Evolutionary conservation across 2,113 vertebrate genomes (phyloP), one percentile per base, ranked within the genome.

Genomic region (Psittacara wagleri): DNA sequence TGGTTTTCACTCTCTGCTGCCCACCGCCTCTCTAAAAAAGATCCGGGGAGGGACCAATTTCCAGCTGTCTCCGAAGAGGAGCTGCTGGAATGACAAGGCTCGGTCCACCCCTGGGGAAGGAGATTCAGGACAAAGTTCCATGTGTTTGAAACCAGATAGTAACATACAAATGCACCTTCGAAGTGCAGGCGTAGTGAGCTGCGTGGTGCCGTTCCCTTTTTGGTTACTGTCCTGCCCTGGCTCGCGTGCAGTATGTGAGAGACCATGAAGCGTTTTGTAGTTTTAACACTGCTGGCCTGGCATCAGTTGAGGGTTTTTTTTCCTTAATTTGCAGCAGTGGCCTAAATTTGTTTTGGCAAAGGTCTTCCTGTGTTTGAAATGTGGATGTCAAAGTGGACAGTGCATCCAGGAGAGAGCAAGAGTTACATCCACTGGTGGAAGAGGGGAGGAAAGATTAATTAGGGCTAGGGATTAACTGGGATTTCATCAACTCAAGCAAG

Each of bases 211-310:
- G 2, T 69, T 22, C n/a, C 11, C 37, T 57, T 24, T 46, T 14
- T 29, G n/a, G 33, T 63, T 68, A 11, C 78, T 51, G 25, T 73
- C 49, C 76, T 11, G 13, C 78, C 68, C 72, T 3, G 0, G 78
- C 51, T 88, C 37, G 29, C 9, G 1, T 13, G 76, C 48, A 39
- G 49, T 48, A 5, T 73, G 57, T 46, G 73, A 83, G 72, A 73
- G 57, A 33, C 64, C 2, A 0, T 23, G 35, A 72, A 75, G 39
- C 1, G 0, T 88, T 80, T 33, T 64, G 68, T 64, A 39, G 29
- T 23, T 55, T 37, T 77, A 81, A 27, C 41, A 16, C 48, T 51
- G 67, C 54, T 66, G 43, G 13, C 55, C 33, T 66, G 77, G 55
- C 41, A n/a, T 33, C 10, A 2, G 4, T 29, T 61, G 57, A 49